Conservation (phyloP, 2,113 vertebrate species). For the Dascyllus trimaculatus region DNA sequence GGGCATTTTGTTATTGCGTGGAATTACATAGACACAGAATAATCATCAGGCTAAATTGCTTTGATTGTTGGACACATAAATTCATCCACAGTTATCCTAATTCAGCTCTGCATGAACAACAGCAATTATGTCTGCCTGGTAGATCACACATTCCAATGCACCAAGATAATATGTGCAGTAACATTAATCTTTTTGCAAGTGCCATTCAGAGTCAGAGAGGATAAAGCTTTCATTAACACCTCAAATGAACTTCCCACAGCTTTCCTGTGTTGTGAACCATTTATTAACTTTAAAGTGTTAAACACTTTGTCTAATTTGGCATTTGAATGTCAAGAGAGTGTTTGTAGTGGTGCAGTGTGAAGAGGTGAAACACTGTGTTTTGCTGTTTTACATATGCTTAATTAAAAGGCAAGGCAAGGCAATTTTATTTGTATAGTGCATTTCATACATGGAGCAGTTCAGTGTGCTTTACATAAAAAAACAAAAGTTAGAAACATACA, state of each 20-base stretch:
- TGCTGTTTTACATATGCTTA: neutral
- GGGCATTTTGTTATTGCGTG: neutral
- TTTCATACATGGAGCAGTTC: too few relatives aligned
- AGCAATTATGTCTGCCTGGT: neutral
- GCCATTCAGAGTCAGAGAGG: slow-evolving; percentile 5
- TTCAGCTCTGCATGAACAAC: neutral
- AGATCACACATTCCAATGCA: neutral
- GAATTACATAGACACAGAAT: neutral
- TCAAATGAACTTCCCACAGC: neutral
- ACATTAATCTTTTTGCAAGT: neutral
- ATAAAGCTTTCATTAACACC: neutral
- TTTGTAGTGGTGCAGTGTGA: neutral
- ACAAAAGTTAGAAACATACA: too few relatives aligned
- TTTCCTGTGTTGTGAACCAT: neutral
- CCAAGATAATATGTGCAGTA: neutral
- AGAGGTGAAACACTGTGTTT: neutral
- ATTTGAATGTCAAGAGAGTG: neutral
- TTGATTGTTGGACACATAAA: neutral
- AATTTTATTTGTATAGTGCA: too few relatives aligned
- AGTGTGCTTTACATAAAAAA: too few relatives aligned
- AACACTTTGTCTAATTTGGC: neutral
- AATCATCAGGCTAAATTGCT: neutral
- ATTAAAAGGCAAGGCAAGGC: too few relatives aligned
- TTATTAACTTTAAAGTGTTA: neutral
- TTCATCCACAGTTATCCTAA: slow-evolving; percentile 2